Evolutionary conservation across 2,113 vertebrate genomes (phyloP).

Genomic region (Triplophysa siluroides): DNA sequence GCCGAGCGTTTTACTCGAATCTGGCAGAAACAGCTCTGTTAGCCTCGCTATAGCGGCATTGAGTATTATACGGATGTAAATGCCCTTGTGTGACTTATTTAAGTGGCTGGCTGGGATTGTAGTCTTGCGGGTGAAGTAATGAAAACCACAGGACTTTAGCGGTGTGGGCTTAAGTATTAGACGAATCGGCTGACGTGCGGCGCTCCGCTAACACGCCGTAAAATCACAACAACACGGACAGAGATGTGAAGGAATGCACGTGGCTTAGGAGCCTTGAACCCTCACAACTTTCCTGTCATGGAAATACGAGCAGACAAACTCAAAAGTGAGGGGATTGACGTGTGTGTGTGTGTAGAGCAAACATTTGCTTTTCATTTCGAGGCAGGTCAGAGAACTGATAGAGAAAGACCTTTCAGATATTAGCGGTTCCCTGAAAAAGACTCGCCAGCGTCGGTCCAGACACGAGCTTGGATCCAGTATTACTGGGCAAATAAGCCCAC

Average conservation of each 20-base stretch:
- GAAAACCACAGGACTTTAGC: constrained; percentile 27
- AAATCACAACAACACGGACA: constrained; percentile 32
- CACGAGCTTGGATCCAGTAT: not conserved
- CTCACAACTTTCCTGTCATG: constrained; percentile 23
- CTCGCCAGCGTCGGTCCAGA: not conserved
- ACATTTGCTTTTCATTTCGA: constrained; percentile 54
- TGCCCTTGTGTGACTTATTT: constrained; percentile 31
- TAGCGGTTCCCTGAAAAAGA: constrained; percentile 21
- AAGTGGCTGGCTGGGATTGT: constrained; percentile 4
- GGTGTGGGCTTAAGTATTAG: constrained; percentile 10
- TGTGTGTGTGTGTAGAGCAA: constrained; percentile 25
- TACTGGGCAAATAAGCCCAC: constrained; percentile 29
- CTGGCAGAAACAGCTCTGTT: not conserved
- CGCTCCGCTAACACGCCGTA: not conserved
- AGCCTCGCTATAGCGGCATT: not conserved
- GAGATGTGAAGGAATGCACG: not conserved
- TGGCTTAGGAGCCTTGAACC: constrained; percentile 16
- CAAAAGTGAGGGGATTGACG: constrained; percentile 38
- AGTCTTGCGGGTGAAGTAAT: constrained; percentile 35
- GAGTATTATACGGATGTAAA: not conserved
- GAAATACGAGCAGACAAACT: constrained; percentile 38
- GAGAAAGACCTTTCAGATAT: constrained; percentile 47
- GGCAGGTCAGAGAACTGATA: constrained; percentile 28
- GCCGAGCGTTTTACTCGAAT: constrained; percentile 13
- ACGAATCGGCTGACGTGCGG: not conserved